These are phyloP conservation scores for Petroica traversi DNA, from an alignment of 2,113 vertebrate species.

Conservation along the genomic window DNA sequence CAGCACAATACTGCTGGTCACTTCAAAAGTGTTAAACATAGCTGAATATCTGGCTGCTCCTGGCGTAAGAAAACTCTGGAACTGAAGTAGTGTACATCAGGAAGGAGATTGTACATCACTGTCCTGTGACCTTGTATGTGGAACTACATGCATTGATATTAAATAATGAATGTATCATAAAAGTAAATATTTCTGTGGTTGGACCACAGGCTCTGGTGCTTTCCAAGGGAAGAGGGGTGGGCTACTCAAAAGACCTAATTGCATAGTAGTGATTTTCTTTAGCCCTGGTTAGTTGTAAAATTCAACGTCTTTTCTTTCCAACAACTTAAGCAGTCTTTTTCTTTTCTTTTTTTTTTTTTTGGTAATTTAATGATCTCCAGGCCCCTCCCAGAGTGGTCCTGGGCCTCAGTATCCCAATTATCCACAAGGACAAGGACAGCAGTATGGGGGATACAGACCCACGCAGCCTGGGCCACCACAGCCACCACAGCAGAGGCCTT, in stretches of 20 bases:
- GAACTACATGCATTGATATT: neutral
- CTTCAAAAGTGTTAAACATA: neutral
- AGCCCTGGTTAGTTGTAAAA: neutral
- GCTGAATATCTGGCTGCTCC: neutral
- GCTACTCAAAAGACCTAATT: neutral
- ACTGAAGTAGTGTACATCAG: neutral
- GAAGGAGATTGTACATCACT: neutral
- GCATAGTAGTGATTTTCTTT: neutral
- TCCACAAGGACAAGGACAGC: slow-evolving; percentile 95
- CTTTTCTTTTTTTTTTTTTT: neutral
- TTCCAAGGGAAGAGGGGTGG: neutral
- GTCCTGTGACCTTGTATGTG: neutral
- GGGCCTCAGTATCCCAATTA: slow-evolving; percentile 95
- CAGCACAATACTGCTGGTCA: neutral
- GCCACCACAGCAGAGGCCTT: slow-evolving; percentile 94
- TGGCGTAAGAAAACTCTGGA: neutral
- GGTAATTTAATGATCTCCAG: slow-evolving; percentile 68
- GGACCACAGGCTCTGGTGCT: neutral
- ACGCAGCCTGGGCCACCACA: slow-evolving; percentile 94
- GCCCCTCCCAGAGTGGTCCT: slow-evolving; percentile 88
- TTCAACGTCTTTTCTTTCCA: neutral
- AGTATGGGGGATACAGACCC: slow-evolving; percentile 92
- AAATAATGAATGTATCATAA: neutral
- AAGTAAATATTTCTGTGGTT: neutral
- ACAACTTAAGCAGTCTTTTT: neutral